Evolutionary conservation across 2,797 vertebrate genomes (phyloP).

Genomic region (Takifugu ocellatus): DNA sequence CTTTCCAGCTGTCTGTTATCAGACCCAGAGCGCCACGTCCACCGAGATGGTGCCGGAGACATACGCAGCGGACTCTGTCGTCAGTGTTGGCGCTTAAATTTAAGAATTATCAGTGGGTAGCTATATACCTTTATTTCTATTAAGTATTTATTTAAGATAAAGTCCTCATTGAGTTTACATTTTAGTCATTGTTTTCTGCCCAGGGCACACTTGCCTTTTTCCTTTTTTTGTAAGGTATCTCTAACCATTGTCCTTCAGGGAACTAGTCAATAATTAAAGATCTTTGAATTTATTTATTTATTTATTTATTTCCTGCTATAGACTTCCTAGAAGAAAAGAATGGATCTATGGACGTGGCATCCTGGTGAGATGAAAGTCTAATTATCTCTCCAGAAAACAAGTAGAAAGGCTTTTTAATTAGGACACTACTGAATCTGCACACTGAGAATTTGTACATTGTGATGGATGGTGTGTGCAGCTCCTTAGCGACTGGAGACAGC

Average conservation of each 20-base stretch:
- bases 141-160: conserved; percentile 27
- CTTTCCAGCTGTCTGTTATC: conserved; percentile 73
- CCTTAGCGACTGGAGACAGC: conserved; percentile 86
- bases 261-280: conserved; percentile 88
- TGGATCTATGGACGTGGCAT: conserved; percentile 92
- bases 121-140: conserved; percentile 2
- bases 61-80: conserved; percentile 27
- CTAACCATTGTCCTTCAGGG: conserved; percentile 96
- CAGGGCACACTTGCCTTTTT: conserved; percentile 18
- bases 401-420: conserved; percentile 98
- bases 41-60: conserved; percentile 45
- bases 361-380: conserved; percentile 99
- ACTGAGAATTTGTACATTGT: conserved; percentile 93
- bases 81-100: conserved; percentile 34
- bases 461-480: conserved; percentile 89
- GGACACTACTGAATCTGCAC: conserved; percentile 85
- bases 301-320: conserved; percentile 75
- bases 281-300: conserved; percentile 73
- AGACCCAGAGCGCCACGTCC: conserved; percentile 54
- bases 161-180: conserved; percentile 10
- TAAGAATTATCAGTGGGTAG: conserved; percentile 5
- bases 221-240: conserved; percentile 83
- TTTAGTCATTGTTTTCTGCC: no score
- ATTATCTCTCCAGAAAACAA: conserved; percentile 94
- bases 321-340: conserved; percentile 89